phyloP scores from a whole-genome alignment of 2,113 vertebrate genomes.

The Bothrops jararaca region DNA sequence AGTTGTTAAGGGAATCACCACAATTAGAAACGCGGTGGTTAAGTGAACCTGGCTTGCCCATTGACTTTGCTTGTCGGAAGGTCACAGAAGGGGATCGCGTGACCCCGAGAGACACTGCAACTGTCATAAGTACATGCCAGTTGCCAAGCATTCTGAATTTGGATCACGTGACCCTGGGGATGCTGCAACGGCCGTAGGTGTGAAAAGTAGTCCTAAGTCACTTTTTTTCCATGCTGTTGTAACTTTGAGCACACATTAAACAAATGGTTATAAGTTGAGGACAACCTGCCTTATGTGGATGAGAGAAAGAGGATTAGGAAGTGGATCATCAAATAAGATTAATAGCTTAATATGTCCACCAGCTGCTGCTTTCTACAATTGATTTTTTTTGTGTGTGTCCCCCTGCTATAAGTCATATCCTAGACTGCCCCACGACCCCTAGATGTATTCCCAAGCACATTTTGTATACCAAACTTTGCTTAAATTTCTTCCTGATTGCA shows the following conservation, averaged over 20 bases:
- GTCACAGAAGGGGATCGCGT: neutral
- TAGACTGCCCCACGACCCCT: neutral
- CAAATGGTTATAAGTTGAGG: neutral
- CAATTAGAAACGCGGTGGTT: neutral
- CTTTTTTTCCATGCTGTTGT: neutral
- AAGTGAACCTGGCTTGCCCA: neutral
- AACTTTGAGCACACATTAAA: neutral
- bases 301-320: neutral
- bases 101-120: neutral
- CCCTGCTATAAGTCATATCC: neutral
- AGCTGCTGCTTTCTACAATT: neutral
- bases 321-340: rapidly evolving
- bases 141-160: neutral
- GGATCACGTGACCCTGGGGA: neutral
- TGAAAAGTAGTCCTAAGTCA: neutral
- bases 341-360: neutral
- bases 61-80: neutral
- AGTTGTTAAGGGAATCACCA: neutral
- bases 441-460: neutral
- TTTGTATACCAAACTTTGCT: neutral
- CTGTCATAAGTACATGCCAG: neutral
- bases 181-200: neutral
- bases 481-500: neutral
- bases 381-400: neutral
- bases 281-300: neutral